Base-by-base conservation (phyloP, 2,113 vertebrate species). In the Potamarius usumacintae region DNA sequence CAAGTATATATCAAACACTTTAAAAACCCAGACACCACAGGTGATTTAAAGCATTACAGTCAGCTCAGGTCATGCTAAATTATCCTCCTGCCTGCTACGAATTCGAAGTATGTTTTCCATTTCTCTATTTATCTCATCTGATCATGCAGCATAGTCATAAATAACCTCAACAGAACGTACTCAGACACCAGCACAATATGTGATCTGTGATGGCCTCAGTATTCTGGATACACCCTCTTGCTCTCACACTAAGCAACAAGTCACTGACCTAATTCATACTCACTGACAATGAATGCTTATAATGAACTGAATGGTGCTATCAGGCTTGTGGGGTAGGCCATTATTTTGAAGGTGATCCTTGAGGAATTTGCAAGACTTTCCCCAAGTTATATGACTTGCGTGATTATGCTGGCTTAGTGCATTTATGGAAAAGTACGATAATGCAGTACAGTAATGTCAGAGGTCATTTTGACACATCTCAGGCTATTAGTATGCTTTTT, bases 401-500 rank as follows among this genome's bases (percentile, higher is more conserved):
- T 25, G n/a, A 67, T 67, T 79, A 78, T 78, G 60, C 10, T 50
- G 81, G 65, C 22, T 76, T 57, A 55, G 27, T 55, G 62, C n/a
- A 48, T 78, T n/a, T 52, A 62, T 85, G 84, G 79, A 78, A 85
- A 88, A 88, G 34, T 62, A 62, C 34, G 58, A 80, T 78, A 76
- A 83, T 57, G 34, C 10, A 71, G 50, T 42, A 27, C 57, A 52
- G 87, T 85, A 79, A 85, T 55, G 80, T 58, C 81, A 86, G 55
- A 84, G 79, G 72, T 27, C 25, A 72, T 77, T 84, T 55, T 30
- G 48, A 55, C 76, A 84, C 82, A 82, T 48, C 27, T 62, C 25
- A 85, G 63, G 82, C 57, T 89, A 88, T 89, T 78, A 82, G 25
- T 3, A 84, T 4, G 42, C 60, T 89, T 76, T 87, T 67, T 86